Evolutionary conservation across 2,888 invertebrate genomes (phyloP), one percentile per base, ranked within the genome.

Genomic region (Stictocephala bisonia): DNA sequence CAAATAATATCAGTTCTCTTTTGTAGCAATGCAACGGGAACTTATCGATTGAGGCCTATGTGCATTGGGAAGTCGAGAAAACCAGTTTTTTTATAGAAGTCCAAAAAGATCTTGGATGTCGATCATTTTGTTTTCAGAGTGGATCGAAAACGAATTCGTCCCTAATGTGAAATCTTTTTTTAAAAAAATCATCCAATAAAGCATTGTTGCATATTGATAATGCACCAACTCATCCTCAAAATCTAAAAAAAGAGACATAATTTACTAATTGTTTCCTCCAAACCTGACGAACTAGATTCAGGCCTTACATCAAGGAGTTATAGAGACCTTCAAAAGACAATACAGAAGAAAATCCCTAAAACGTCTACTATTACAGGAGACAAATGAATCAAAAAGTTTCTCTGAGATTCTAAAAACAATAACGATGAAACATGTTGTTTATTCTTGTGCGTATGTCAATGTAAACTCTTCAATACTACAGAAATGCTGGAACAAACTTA

Each of bases 351-450:
- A 15, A 15, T 44, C 7, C 44, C 3, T n/a, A 44, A 18, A 44
- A n/a, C n/a, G n/a, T n/a, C 18, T 44, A n/a, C 18, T 44, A 18
- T 44, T 44, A 4, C 11, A 44, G 18, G 44, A 44, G 15, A 44
- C 44, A 44, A 44, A 44, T 18, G 18, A 44, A 18, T 44, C 11
- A 44, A 44, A 15, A 18, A 44, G 2, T 44, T 3, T 44, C 15
- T 18, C 7, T 18, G 18, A 44, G 18, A 44, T 44, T 44, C 18
- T 44, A 44, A 44, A 44, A 2, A n/a, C 3, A 44, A 15, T 44
- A 44, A 44, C 44, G n/a, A 44, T 44, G 44, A 44, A 44, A 18
- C 44, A 44, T 3, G 44, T 44, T 15, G 44, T 44, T n/a, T 44
- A 44, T 18, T 44, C 15, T 1, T 73, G 48, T 2, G 31, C 24